Percentiles rank a stretch among this genome's conserved stretches.
Conservation (phyloP, 2,113 vertebrate genomes). For the Passer montanus region DNA sequence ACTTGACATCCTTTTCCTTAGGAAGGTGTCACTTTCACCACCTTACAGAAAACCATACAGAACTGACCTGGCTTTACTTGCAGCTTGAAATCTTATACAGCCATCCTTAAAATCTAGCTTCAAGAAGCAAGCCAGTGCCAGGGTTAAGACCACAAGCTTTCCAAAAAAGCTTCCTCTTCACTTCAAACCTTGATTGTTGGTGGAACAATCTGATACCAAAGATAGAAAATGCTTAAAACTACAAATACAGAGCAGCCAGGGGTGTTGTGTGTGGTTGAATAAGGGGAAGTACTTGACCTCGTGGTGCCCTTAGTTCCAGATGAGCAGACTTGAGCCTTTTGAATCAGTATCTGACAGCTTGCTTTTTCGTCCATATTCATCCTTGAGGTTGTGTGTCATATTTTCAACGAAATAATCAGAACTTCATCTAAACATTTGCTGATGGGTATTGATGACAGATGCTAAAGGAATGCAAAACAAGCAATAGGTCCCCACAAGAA, state of each 20-base stretch:
- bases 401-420: neutral
- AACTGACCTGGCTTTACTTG: neutral
- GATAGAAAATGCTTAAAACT: neutral
- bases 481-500: neutral
- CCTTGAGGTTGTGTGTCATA: neutral
- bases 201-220: neutral
- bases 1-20: neutral
- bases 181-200: neutral
- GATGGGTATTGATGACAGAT: neutral
- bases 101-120: neutral
- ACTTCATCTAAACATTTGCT: neutral
- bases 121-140: accelerated
- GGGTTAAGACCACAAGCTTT: neutral
- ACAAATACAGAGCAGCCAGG: neutral
- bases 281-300: slow-evolving; percentile 51
- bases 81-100: neutral
- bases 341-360: neutral
- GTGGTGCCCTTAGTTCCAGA: neutral
- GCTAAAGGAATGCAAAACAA: neutral
- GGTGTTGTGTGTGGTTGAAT: slow-evolving; percentile 29
- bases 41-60: neutral
- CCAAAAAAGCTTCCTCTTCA: neutral
- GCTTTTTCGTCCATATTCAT: neutral
- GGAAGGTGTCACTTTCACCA: neutral
- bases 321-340: slow-evolving; percentile 10